Base-by-base conservation (phyloP, 2,113 vertebrate species). In the Symphodus melops region DNA sequence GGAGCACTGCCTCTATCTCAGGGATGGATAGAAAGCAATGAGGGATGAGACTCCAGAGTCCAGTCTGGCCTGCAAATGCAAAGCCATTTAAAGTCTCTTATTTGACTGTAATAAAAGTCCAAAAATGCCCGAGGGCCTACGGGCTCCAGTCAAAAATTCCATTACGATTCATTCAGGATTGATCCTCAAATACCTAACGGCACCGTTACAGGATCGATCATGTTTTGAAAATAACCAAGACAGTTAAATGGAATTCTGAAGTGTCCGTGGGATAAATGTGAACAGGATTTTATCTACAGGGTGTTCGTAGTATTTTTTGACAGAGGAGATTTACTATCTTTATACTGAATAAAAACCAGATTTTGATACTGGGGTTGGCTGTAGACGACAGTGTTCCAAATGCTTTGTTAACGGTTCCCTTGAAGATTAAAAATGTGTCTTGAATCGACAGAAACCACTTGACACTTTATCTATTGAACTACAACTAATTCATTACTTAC, bases 1-100 rank as follows among this genome's bases (percentile, higher is more conserved):
- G 92, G 91, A 83, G 83, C 86, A 88, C 88, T 73, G 84, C 87
- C 87, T 90, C 92, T 88, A 91, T 93, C 90, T 90, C 91, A 91
- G 86, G 87, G 87, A 91, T 75, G 80, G 88, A 90, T 86, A 89
- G 84, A 87, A 89, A 85, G 88, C 86, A 87, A 72, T 93, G 91
- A 94, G 86, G 83, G 90, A 94, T 93, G 92, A 91, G 82, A 72
- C 85, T 91, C 83, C 68, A 86, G 80, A 89, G 87, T 90, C 87
- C 86, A 85, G 92, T 89, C 88, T 88, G 89, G 86, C 87, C 90
- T 84, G 72, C 75, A 82, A 88, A 88, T 91, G 88, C 81, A 83
- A 72, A 85, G 81, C 68, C 87, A 83, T 88, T 90, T 88, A 80
- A 88, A 88, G 72, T 86, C 75, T 76, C 76, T 82, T 88, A 89